Conservation (phyloP, 2,797 vertebrate genomes). For the Galagoides demidoff region DNA sequence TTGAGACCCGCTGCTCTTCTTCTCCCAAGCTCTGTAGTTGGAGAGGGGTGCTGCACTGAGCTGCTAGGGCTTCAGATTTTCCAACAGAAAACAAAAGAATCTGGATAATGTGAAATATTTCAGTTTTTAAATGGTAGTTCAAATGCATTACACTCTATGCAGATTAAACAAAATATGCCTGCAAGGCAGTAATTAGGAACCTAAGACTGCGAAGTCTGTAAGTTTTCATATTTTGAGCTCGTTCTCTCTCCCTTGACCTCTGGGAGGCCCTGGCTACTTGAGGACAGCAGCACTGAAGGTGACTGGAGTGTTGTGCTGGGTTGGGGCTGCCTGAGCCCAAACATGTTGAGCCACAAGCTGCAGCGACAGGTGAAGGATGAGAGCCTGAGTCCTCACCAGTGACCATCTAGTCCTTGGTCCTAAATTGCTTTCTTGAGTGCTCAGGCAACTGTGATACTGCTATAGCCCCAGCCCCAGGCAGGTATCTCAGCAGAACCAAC, state of each 20-base stretch:
- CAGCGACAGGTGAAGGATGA: neutral
- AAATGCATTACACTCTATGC: neutral
- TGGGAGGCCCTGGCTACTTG: no score
- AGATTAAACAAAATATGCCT: neutral
- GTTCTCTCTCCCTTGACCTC: neutral
- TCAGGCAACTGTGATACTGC: neutral
- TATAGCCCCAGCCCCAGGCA: neutral
- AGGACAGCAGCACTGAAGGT: neutral
- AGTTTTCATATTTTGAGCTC: neutral
- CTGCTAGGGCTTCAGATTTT: neutral
- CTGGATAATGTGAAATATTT: neutral
- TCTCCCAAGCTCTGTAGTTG: neutral
- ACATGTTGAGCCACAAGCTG: neutral
- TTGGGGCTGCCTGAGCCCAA: neutral
- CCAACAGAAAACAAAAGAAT: neutral
- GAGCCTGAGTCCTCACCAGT: neutral
- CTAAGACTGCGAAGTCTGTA: neutral
- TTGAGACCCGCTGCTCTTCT: neutral
- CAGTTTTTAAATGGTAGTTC: neutral
- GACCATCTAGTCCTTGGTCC: neutral
- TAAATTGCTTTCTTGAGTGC: neutral
- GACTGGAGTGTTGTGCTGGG: neutral
- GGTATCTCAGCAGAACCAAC: neutral
- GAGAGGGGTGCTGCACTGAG: neutral
- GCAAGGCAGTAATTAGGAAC: neutral